These are phyloP conservation scores for Mionectes macconnelli DNA, from an alignment of 2,113 vertebrate species.

Conservation along the genomic window DNA sequence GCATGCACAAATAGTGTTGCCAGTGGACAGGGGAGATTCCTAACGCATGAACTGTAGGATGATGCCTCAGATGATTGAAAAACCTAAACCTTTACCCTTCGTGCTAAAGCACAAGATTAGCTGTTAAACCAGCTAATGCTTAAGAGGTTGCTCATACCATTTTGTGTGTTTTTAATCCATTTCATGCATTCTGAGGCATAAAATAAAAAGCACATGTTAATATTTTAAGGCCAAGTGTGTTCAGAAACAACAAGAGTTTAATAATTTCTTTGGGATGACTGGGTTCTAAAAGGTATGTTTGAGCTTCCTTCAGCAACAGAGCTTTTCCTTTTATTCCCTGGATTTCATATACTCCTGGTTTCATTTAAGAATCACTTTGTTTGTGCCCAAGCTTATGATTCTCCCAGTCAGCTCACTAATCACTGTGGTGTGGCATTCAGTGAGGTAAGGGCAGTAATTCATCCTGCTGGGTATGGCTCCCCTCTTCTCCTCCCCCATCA, in stretches of 20 bases:
- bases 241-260: not conserved
- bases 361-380: not conserved
- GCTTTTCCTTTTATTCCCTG: not conserved
- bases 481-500: not conserved
- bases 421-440: not conserved
- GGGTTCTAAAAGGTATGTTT: not conserved
- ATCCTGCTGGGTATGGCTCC: fast-evolving
- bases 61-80: not conserved
- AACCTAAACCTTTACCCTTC: not conserved
- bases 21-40: not conserved
- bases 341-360: not conserved
- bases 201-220: slow-evolving; percentile 51
- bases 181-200: slow-evolving; percentile 18
- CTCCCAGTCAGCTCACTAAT: not conserved
- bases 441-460: not conserved
- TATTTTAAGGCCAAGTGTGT: slow-evolving; percentile 8
- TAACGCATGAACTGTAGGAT: not conserved
- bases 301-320: not conserved
- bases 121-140: not conserved
- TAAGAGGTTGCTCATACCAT: slow-evolving; percentile 24
- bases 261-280: slow-evolving; percentile 32
- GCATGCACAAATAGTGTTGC: not conserved
- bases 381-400: not conserved
- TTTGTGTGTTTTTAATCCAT: slow-evolving; percentile 31
- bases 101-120: not conserved